A percentile compares a stretch with the other conserved stretches of the same genome.
Conservation (phyloP, 35 echinoderm and acorn worm species). For the Eucidaris tribuloides region DNA sequence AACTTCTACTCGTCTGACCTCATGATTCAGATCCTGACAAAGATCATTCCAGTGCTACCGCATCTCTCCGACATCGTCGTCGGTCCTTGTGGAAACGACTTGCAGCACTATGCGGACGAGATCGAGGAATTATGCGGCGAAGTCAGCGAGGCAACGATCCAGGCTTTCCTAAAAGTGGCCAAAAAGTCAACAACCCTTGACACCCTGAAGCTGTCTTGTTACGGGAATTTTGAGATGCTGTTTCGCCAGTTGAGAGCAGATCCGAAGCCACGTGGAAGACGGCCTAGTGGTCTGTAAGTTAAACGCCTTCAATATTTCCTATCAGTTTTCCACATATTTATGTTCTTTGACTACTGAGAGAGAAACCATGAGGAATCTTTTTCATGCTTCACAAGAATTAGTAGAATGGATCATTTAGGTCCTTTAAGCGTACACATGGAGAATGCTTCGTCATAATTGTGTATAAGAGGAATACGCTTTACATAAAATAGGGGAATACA, state of each 20-base stretch:
- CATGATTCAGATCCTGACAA: background rate
- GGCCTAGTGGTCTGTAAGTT: constrained; percentile 7
- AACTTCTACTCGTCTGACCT: constrained; percentile 6
- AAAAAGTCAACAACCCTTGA: background rate
- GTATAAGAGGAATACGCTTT: too few species aligned
- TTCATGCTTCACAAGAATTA: too few species aligned
- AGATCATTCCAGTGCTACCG: background rate
- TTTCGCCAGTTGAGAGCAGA: background rate
- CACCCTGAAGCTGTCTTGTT: background rate
- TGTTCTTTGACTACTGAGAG: too few species aligned
- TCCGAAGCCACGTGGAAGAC: background rate
- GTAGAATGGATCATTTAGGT: too few species aligned
- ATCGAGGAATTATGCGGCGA: background rate
- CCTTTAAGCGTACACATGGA: too few species aligned
- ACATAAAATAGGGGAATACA: too few species aligned
- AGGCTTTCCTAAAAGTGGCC: background rate
- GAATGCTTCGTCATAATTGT: too few species aligned
- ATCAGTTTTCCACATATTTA: too few species aligned
- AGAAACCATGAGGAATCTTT: too few species aligned
- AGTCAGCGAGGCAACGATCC: background rate
- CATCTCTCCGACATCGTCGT: background rate
- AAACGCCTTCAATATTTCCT: too few species aligned
- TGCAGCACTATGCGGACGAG: constrained; percentile 1
- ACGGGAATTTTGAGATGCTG: constrained; percentile 4
- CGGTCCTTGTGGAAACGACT: background rate